phyloP scores from a whole-genome alignment of 1,140 invertebrate species.

The Psix sp. region DNA sequence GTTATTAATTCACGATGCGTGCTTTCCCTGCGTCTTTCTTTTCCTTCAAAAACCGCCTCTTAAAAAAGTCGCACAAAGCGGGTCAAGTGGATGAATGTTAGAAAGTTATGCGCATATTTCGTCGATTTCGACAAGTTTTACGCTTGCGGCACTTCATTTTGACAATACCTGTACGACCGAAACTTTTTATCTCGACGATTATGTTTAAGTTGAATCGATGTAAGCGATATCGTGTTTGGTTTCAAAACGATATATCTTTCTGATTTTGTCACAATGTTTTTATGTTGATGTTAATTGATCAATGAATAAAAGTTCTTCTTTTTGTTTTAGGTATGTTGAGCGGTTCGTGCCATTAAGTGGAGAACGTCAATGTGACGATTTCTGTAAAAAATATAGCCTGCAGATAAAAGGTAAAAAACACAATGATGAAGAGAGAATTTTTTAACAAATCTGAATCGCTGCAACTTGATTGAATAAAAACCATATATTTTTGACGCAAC shows the following conservation, averaged over 20 bases:
- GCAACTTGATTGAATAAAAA: no score
- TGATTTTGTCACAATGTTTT: no score
- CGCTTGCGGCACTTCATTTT: conserved; percentile 19
- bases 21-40: conserved; percentile 45
- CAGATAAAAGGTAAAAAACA: no score
- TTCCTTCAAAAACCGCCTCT: conserved; percentile 45
- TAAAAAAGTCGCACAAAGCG: conserved; percentile 35
- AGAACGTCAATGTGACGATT: not conserved
- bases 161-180: conserved; percentile 30
- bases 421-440: no score
- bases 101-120: conserved; percentile 53
- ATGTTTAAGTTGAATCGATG: conserved; percentile 31
- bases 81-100: conserved; percentile 48
- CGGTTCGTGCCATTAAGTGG: not conserved
- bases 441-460: no score
- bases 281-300: no score
- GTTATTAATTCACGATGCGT: conserved; percentile 54
- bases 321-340: conserved; percentile 32
- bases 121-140: conserved; percentile 28
- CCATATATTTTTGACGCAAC: no score
- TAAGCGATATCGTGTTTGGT: conserved; percentile 20
- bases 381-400: no score
- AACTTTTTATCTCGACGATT: conserved; percentile 35
- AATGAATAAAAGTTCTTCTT: no score
- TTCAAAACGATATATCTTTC: no score